Base-by-base conservation (phyloP, 2,888 invertebrate species). In the Lepetodrilus schrolli region DNA sequence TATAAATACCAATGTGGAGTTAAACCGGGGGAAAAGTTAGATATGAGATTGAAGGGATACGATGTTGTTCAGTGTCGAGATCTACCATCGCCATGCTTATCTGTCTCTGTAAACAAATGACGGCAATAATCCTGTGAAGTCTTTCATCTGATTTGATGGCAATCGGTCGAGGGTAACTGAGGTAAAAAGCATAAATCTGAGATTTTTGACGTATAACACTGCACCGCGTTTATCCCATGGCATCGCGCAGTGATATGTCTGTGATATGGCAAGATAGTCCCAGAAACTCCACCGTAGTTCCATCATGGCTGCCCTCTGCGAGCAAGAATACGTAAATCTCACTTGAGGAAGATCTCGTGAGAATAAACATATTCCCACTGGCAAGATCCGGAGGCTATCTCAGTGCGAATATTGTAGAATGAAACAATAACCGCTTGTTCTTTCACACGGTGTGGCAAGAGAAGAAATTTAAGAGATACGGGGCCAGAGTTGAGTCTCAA, bases 201-300 rank as follows among this genome's bases (percentile, higher is more conserved):
- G 30, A 68, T 23, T 68, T 47, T 68, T 47, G 68, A 47, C 68
- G 47, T 68, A 26, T 68, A 43, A 68, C 43, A 68, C 43, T 47
- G 47, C 47, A 23, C 47, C 17, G 47, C 58, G 58, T 58, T 30
- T 26, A 30, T 34, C 34, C 34, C 13, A 58, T 30, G 20, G 58
- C 26, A 58, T 58, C 58, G 58, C 58, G 34, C 30, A 58, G 34
- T 30, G 58, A 58, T 58, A 58, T n/a, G 13, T 23, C 26, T n/a
- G 58, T 58, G 58, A 58, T 58, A 58, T 30, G 34, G 58, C 13
- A 58, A 58, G 58, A 58, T 58, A 58, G 58, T 58, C 30, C 58
- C 7, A 4, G n/a, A 30, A 30, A 1, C 58, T 23, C 58, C 34
- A 34, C 34, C 30, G 26, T 30, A 8, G 58, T 58, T 7, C 58